Conservation (phyloP, 2,113 vertebrate genomes). For the Callithrix jacchus region DNA sequence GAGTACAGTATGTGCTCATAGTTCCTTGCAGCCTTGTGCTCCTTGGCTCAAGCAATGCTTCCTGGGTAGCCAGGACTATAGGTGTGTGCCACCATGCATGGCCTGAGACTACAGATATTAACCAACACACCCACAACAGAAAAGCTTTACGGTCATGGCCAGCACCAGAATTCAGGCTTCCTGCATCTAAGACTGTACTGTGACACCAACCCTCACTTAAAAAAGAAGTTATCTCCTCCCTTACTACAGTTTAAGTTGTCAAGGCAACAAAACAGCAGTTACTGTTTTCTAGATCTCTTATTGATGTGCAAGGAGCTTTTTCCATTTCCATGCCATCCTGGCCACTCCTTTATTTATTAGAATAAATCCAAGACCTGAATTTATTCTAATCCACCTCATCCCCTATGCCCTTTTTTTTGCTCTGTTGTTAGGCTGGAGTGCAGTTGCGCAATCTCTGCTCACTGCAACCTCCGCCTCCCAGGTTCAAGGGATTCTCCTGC, state of each 20-base stretch:
- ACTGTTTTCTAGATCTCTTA: neutral
- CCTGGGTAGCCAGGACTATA: too few relatives aligned
- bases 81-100: neutral
- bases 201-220: neutral
- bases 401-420: neutral
- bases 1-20: neutral
- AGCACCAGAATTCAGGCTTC: neutral
- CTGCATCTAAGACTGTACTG: neutral
- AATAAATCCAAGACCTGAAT: neutral
- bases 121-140: fast-evolving
- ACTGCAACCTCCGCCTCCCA: too few relatives aligned
- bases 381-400: neutral
- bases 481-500: too few relatives aligned
- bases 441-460: too few relatives aligned
- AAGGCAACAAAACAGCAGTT: neutral
- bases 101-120: neutral
- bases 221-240: neutral
- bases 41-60: neutral
- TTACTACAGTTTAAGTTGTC: neutral
- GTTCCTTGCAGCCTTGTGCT: neutral
- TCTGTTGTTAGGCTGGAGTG: too few relatives aligned
- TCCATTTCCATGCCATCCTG: neutral
- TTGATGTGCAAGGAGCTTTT: neutral
- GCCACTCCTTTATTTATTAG: neutral
- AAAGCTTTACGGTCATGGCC: neutral